Evolutionary conservation across 1,140 invertebrate genomes (phyloP), one percentile per base, ranked within the genome.

Genomic region (Nasonia vitripennis): DNA sequence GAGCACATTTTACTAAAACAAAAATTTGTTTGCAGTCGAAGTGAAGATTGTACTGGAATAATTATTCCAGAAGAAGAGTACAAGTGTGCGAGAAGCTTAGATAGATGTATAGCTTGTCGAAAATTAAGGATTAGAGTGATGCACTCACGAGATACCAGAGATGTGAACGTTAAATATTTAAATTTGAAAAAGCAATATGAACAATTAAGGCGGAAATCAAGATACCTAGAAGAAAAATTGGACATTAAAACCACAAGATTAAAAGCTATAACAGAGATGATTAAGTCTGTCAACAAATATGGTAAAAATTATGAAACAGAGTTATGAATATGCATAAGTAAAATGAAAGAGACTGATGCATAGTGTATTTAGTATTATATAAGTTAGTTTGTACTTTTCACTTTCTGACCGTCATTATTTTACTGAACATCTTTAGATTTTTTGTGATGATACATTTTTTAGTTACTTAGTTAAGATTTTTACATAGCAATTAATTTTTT

Each of bases 201-300:
- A 11, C 3, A 17, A 12, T 67, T 79, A 37, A 79, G 12, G 34
- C 34, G 55, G n/a, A 79, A 48, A 31, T 79, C 27, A 20, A 67
- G 34, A 37, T 20, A 48, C 67, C 34, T 31, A 17, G 51, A 79
- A 79, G 55, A 79, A 7, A 79, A 11, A 51, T 78, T 78, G 23
- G 34, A 23, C 6, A 12, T 14, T 23, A 78, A 78, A 78, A 27
- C 20, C 14, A 51, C 41, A 78, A 78, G 23, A 51, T 78, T 78
- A 78, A 51, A 48, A 78, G 75, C 41, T 37, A 51, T 78, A 48
- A 78, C 75, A 17, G 75, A 78, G n/a, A 78, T 78, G 75, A 78
- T 78, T 23, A 78, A 78, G 23, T 48, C 75, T 27, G 45, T 78
- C 48, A 78, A 78, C 23, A 78, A 31, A 78, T 78, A 78, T 78